phyloP scores from a whole-genome alignment of 2,113 vertebrate genomes.

The Crotalus helleri region DNA sequence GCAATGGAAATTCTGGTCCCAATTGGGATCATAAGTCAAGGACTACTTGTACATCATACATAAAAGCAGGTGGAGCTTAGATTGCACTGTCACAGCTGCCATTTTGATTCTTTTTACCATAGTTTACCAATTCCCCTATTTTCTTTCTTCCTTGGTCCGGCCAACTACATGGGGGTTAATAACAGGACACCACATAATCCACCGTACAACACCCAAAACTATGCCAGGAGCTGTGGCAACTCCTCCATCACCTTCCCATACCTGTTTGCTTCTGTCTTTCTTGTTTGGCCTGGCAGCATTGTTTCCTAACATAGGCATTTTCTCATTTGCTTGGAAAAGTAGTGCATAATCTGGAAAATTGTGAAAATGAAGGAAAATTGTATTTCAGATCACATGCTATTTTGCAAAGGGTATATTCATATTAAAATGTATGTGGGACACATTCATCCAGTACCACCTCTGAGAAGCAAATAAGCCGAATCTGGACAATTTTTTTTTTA shows the following conservation, averaged over 20 bases:
- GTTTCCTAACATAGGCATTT: not conserved
- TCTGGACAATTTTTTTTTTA: too few relatives aligned
- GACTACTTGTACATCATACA: not conserved
- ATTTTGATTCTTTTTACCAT: not conserved
- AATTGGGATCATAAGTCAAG: not conserved
- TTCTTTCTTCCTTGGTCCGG: not conserved
- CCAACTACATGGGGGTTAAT: not conserved
- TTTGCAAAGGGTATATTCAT: too few relatives aligned
- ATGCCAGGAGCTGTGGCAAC: not conserved
- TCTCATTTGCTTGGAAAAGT: not conserved
- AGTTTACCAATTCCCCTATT: not conserved
- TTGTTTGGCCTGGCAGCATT: not conserved
- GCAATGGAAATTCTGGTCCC: not conserved
- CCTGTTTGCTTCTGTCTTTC: not conserved
- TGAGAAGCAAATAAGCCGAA: too few relatives aligned
- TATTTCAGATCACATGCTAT: too few relatives aligned
- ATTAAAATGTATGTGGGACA: too few relatives aligned
- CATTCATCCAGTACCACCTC: too few relatives aligned
- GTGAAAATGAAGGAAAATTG: not conserved
- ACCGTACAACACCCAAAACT: not conserved
- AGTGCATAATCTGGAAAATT: not conserved
- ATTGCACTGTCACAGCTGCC: not conserved
- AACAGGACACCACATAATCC: not conserved
- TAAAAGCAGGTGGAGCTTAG: not conserved
- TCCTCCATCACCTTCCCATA: not conserved